A percentile compares a stretch with the other conserved stretches of the same genome.
These are phyloP conservation scores for Macropis europaea DNA, from an alignment of 2,888 invertebrate genomes.

Conservation along the genomic window DNA sequence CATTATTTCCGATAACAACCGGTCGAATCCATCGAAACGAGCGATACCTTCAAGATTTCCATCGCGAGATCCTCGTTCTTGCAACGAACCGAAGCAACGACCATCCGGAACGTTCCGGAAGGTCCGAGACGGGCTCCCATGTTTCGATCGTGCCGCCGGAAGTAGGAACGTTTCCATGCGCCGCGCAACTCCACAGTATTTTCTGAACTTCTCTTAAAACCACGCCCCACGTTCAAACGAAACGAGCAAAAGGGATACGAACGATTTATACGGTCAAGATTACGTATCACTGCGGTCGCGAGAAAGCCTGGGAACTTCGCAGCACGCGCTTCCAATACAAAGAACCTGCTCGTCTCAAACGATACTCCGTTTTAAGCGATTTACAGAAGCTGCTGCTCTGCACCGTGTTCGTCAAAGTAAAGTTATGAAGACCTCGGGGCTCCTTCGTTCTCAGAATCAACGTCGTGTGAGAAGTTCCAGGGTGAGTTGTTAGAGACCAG, in stretches of 20 bases:
- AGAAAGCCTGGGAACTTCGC: constrained; percentile 16
- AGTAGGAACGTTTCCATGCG: background rate
- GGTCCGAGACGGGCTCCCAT: background rate
- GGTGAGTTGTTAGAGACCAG: no score
- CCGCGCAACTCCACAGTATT: background rate
- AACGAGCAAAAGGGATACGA: constrained; percentile 7
- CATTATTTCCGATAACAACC: constrained; percentile 56
- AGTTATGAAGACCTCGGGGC: no score
- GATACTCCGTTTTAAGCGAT: background rate
- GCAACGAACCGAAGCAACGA: background rate
- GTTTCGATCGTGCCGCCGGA: background rate
- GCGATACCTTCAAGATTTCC: constrained; percentile 19
- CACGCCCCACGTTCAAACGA: background rate
- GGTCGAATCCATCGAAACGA: constrained; percentile 28
- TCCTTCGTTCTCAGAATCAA: no score
- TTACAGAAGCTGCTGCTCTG: constrained; percentile 1
- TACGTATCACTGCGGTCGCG: constrained; percentile 20
- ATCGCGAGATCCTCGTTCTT: constrained; percentile 16
- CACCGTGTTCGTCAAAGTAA: no score
- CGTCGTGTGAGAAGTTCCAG: no score
- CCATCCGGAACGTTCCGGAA: background rate
- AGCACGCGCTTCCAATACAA: constrained; percentile 2
- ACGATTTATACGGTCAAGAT: constrained; percentile 26
- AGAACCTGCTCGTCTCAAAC: background rate
- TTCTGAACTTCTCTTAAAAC: background rate